Base-by-base conservation (phyloP, 2,797 vertebrate species). In the Hydrocynus forskahlii region DNA sequence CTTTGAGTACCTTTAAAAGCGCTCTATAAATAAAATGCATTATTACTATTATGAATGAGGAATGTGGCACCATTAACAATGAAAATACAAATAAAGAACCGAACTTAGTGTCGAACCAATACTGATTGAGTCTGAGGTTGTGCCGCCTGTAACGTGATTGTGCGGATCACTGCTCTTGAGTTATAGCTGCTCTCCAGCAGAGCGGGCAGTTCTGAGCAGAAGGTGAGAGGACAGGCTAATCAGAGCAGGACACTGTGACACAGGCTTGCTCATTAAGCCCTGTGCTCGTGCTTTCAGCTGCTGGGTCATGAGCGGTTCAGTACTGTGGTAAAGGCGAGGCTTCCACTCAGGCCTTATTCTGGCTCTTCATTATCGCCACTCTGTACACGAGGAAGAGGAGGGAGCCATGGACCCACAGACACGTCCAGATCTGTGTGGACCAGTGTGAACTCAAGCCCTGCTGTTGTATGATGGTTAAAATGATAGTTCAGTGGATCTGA, bases 191-290 rank as follows among this genome's bases (percentile, higher is more conserved):
- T 29, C 25, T 64, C 21, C 25, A 4, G 62, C 62, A 14, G 16
- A 64, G 25, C 25, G 29, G 57, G n/a, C 25, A 63, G 60, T 16
- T 63, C 60, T n/a, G 13, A 14, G 40, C 66, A 50, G 68, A 64
- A 64, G 62, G 12, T 64, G 29, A 64, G 62, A 17, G 62, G 12
- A 64, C 45, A 14, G 40, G 43, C 45, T 40, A 67, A 67, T 66
- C 29, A 67, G 64, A 23, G 43, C 0, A 14, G n/a, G 45, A 45
- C 10, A 14, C 45, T n/a, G n/a, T 25, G 45, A 23, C n/a, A 21
- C 19, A 68, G 40, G 19, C 45, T 21, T 29, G 68, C 68, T 70
- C 68, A 50, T 70, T 52, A 70, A 64, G 10, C 62, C 10, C 12
- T 38, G 25, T 17, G n/a, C 43, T 21, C 13, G 5, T 10, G 13